Evolutionary conservation across 2,113 vertebrate genomes (phyloP).

Genomic region (Hippoglossus stenolepis): DNA sequence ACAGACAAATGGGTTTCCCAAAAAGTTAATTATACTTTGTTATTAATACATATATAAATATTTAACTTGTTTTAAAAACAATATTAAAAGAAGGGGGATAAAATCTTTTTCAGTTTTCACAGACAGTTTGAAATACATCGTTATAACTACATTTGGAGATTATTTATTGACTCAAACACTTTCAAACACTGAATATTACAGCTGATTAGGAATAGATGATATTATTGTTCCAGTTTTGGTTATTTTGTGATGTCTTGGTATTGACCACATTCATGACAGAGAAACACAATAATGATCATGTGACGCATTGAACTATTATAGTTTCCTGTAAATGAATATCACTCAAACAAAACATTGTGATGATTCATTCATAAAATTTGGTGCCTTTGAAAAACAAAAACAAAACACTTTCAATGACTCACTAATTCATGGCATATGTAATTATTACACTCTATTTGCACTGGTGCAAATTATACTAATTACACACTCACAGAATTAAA

Average conservation of each 20-base stretch:
- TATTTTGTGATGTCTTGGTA: background rate
- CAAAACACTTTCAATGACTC: too few species aligned
- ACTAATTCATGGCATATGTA: too few species aligned
- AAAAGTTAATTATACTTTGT: constrained; percentile 4
- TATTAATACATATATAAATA: background rate
- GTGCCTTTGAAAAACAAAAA: background rate
- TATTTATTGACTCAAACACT: constrained; percentile 37
- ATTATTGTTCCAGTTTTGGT: constrained; percentile 14
- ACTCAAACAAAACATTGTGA: background rate
- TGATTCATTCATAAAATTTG: constrained; percentile 7
- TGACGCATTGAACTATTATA: background rate
- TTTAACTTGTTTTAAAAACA: constrained; percentile 19
- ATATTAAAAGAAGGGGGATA: constrained; percentile 7
- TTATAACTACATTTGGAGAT: constrained; percentile 17
- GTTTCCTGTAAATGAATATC: background rate
- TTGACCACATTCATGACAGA: constrained; percentile 31
- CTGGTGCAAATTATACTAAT: too few species aligned
- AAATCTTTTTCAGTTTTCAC: constrained; percentile 3
- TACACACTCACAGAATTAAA: too few species aligned
- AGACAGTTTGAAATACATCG: constrained; percentile 8
- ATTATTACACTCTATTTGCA: too few species aligned
- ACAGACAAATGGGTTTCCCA: constrained; percentile 12
- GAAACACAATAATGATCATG: constrained; percentile 22
- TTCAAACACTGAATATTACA: constrained; percentile 19
- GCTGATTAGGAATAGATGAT: constrained; percentile 27